Percentiles rank a stretch among this genome's conserved stretches.
phyloP scores from a whole-genome alignment of 2,888 invertebrate species.

The Limnephilus marmoratus region DNA sequence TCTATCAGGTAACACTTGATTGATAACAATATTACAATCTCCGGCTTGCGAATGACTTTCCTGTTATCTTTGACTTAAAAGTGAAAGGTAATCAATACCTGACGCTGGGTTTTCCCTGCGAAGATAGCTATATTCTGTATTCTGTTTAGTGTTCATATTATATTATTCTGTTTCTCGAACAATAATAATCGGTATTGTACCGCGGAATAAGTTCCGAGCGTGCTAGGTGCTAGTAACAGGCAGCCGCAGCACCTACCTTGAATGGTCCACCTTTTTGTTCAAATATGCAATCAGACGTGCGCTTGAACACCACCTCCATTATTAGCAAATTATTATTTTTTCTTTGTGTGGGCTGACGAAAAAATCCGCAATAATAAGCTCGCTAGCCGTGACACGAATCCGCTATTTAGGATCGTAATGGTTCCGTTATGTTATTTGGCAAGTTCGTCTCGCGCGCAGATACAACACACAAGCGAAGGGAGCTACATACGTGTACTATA shows the following conservation, averaged over 20 bases:
- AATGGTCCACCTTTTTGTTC: neutral
- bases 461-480: neutral
- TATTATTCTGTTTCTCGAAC: neutral
- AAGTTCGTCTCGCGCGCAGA: neutral
- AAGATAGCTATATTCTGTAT: neutral
- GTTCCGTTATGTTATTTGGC: neutral
- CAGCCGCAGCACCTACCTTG: neutral
- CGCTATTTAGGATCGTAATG: neutral
- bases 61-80: constrained; percentile 31
- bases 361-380: constrained; percentile 2
- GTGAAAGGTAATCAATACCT: constrained; percentile 23
- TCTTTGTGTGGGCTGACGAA: neutral
- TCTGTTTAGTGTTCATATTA: neutral
- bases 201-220: neutral
- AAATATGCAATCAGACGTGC: constrained; percentile 2
- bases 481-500: neutral
- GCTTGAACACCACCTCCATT: neutral
- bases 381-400: neutral
- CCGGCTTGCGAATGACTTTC: constrained; percentile 23
- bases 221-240: neutral
- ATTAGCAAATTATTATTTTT: neutral
- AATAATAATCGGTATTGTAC: neutral
- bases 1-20: neutral
- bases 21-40: neutral
- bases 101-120: neutral